Conservation (phyloP, 2,888 invertebrate species). For the Gari tellinella region DNA sequence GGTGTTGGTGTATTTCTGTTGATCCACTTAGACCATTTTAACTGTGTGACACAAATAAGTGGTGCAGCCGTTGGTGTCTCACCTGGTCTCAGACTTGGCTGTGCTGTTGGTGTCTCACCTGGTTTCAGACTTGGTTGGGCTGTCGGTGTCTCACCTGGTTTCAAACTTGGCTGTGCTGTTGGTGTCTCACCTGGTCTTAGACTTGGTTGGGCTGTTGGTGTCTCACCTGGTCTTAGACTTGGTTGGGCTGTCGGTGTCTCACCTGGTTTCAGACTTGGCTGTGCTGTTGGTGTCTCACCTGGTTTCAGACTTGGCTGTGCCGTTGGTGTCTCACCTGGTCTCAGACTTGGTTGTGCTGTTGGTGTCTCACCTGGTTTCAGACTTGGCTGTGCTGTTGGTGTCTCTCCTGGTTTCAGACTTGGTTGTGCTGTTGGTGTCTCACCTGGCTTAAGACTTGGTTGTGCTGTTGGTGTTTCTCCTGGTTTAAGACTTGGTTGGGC, state of each 20-base stretch:
- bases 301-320: conserved; percentile 41
- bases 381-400: conserved; percentile 48
- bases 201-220: conserved; percentile 49
- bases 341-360: conserved; percentile 42
- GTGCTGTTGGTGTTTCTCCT: conserved; percentile 37
- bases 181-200: conserved; percentile 34
- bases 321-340: conserved; percentile 26
- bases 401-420: conserved; percentile 27
- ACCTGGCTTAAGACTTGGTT: conserved; percentile 28
- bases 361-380: conserved; percentile 35
- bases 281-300: conserved; percentile 49
- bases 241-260: conserved; percentile 50
- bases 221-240: conserved; percentile 30
- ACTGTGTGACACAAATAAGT: conserved; percentile 34
- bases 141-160: conserved; percentile 45
- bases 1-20: conserved; percentile 69
- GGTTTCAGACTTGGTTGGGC: conserved; percentile 20
- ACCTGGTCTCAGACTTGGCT: conserved; percentile 28
- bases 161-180: conserved; percentile 44
- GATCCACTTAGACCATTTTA: conserved; percentile 72
- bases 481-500: conserved; percentile 24
- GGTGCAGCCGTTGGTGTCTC: conserved; percentile 39
- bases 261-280: conserved; percentile 40
- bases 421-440: conserved; percentile 47
- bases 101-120: conserved; percentile 40